These are phyloP conservation scores for Eurystomus glaucurus DNA, from an alignment of 2,797 vertebrate genomes.

Conservation along the genomic window DNA sequence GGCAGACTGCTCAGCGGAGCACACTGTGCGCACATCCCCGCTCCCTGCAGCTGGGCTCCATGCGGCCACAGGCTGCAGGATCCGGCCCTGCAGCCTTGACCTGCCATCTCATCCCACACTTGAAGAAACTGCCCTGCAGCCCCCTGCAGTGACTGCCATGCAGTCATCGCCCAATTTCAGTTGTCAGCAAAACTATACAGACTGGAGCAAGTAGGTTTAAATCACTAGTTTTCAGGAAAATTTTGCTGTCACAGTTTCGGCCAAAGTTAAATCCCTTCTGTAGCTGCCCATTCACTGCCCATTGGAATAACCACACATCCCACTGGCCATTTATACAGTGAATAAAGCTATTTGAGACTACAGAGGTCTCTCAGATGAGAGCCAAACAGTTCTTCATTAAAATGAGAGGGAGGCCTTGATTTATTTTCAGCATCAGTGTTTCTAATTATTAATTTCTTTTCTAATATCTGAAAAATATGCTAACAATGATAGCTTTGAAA, in stretches of 20 bases:
- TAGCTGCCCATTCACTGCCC: fast-evolving
- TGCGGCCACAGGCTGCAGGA: fast-evolving
- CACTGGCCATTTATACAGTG: fast-evolving
- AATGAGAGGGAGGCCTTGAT: background rate
- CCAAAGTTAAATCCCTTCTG: background rate
- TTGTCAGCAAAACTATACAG: background rate
- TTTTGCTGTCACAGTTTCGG: fast-evolving
- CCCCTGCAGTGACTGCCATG: fast-evolving
- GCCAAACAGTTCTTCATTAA: background rate
- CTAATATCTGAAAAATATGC: background rate
- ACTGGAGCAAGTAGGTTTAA: background rate
- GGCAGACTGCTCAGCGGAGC: fast-evolving
- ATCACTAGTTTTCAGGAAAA: fast-evolving
- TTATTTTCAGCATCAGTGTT: background rate
- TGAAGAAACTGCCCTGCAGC: background rate
- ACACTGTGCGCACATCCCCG: fast-evolving
- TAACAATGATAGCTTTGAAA: slow-evolving; percentile 1
- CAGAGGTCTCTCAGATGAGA: background rate
- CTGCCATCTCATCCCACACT: fast-evolving
- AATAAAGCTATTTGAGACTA: background rate
- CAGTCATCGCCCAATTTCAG: fast-evolving
- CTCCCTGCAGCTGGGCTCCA: background rate
- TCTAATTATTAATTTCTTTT: background rate
- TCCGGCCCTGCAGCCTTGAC: fast-evolving
- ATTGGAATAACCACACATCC: fast-evolving